Evolutionary conservation across 92 coral and sea anemone genomes (phyloP).

Genomic region (Virgularia gustaviana): DNA sequence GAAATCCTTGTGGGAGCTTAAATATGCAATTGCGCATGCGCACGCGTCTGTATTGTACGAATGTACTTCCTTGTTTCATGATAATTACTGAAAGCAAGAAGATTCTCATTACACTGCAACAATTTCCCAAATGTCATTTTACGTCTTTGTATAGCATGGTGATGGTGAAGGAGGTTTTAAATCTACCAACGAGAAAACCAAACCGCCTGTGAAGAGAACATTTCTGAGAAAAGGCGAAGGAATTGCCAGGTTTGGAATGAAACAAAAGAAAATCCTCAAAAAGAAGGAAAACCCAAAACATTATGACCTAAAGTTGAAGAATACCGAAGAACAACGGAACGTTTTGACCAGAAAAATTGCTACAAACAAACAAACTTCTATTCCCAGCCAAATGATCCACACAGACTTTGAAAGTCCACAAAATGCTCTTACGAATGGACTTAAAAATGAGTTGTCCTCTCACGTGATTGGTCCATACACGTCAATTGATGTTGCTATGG

Average conservation of each 20-base stretch:
- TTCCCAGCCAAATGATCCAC: background rate
- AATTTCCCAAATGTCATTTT: too few relatives aligned
- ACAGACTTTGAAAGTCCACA: background rate
- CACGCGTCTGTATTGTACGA: too few relatives aligned
- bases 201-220: conserved; percentile 36
- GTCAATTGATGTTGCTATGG: background rate
- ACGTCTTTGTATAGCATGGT: background rate
- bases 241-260: conserved; percentile 74
- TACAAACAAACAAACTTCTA: background rate
- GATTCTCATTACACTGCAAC: too few relatives aligned
- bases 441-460: conserved; percentile 47
- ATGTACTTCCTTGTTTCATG: too few relatives aligned
- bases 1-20: too few relatives aligned
- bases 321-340: background rate
- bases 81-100: too few relatives aligned
- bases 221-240: conserved; percentile 95
- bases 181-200: background rate
- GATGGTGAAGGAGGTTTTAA: background rate
- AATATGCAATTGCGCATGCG: too few relatives aligned
- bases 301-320: background rate
- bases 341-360: conserved; percentile 22
- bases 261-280: conserved; percentile 12
- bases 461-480: conserved; percentile 57
- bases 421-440: conserved; percentile 36
- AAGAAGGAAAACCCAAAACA: background rate